Evolutionary conservation across 2,113 vertebrate species (phyloP).

Genomic region (Petroica traversi): DNA sequence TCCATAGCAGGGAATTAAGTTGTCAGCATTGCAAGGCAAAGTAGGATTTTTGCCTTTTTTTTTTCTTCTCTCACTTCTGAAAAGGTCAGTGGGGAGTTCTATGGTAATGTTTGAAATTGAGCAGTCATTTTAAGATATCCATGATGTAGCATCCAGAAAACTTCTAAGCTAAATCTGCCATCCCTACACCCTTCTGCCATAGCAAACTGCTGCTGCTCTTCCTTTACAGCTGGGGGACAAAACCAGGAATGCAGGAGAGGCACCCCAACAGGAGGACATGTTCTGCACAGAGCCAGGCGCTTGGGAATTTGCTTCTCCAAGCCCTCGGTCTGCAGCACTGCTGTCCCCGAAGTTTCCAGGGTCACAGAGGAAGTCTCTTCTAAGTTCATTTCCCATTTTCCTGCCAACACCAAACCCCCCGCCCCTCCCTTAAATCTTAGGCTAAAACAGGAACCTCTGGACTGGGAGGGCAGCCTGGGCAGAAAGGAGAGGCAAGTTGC

Average conservation of each 20-base stretch:
- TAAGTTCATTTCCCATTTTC: slow-evolving; percentile 54
- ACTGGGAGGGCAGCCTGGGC: not conserved
- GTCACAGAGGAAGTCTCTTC: slow-evolving; percentile 28
- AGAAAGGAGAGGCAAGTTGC: not conserved
- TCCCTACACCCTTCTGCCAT: not conserved
- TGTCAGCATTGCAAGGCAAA: not conserved
- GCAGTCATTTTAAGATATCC: not conserved
- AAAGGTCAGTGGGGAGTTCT: not conserved
- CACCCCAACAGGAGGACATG: accelerated
- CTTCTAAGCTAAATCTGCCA: not conserved
- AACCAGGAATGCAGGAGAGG: not conserved
- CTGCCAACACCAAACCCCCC: not conserved
- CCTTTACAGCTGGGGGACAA: accelerated
- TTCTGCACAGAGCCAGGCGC: not conserved
- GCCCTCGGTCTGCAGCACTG: accelerated
- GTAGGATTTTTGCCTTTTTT: not conserved
- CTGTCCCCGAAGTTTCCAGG: not conserved
- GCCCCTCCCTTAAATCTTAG: not conserved
- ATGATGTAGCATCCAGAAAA: not conserved
- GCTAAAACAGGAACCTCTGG: slow-evolving; percentile 15
- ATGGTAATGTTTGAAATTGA: not conserved
- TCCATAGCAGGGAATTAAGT: not conserved
- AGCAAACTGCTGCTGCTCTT: not conserved
- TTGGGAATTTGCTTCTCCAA: not conserved
- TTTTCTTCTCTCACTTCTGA: not conserved